Percentiles rank a stretch among this genome's conserved stretches.
phyloP scores from a whole-genome alignment of 1,140 invertebrate species.

The Caenorhabditis briggsae region DNA sequence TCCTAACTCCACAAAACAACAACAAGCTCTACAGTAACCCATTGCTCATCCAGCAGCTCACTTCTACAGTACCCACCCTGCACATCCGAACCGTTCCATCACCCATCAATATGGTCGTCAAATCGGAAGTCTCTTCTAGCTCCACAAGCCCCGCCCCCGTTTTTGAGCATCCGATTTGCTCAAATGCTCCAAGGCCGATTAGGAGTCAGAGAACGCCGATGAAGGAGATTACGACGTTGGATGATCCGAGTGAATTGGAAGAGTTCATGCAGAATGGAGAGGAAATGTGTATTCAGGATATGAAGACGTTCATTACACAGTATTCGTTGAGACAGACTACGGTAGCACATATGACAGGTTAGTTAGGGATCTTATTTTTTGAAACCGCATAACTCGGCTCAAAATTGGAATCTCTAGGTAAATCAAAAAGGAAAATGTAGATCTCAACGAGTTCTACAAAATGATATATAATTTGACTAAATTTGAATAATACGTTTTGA shows the following conservation, averaged over 20 bases:
- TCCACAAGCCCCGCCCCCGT: constrained; percentile 12
- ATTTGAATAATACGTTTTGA: too few relatives aligned
- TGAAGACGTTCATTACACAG: constrained; percentile 76
- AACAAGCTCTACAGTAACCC: constrained; percentile 26
- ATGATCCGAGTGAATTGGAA: constrained; percentile 72
- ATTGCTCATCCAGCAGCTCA: constrained; percentile 57
- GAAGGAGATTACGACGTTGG: constrained; percentile 73
- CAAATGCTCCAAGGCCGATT: constrained; percentile 63
- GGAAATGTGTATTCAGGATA: constrained; percentile 74
- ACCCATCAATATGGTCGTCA: constrained; percentile 4
- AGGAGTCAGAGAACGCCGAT: constrained; percentile 69
- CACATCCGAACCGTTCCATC: constrained; percentile 57
- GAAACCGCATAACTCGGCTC: too few relatives aligned
- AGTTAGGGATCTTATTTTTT: background rate
- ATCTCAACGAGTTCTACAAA: too few relatives aligned
- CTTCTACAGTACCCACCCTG: constrained; percentile 10
- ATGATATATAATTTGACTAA: too few relatives aligned
- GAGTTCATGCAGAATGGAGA: constrained; percentile 76
- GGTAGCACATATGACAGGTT: constrained; percentile 76
- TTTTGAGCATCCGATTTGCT: constrained; percentile 29
- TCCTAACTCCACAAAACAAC: background rate
- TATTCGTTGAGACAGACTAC: constrained; percentile 76
- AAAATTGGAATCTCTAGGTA: too few relatives aligned
- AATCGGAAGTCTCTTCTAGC: background rate
- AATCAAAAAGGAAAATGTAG: too few relatives aligned